Evolutionary conservation across 2,113 vertebrate species (phyloP).

Genomic region (Ahaetulla prasina): DNA sequence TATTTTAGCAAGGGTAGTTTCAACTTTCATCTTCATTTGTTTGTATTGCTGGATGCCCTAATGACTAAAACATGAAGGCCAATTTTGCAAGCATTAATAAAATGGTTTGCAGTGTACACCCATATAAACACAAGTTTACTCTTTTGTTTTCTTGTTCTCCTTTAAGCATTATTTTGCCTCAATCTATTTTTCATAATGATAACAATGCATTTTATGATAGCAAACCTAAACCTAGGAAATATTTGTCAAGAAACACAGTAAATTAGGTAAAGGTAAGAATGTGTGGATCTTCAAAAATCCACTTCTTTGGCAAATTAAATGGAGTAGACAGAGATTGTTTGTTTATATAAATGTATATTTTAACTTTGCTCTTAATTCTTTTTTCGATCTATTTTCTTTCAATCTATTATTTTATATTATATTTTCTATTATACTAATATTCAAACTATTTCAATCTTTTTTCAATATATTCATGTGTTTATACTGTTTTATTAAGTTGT

Average conservation of each 20-base stretch:
- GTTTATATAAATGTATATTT: background rate
- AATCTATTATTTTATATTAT: too few relatives aligned
- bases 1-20: background rate
- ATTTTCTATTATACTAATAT: too few relatives aligned
- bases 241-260: background rate
- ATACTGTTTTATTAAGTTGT: background rate
- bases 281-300: background rate
- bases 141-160: background rate
- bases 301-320: background rate
- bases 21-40: background rate
- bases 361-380: background rate
- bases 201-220: background rate
- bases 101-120: conserved; percentile 1
- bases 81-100: background rate
- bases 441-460: background rate
- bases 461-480: background rate
- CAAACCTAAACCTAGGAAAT: conserved; percentile 1
- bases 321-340: background rate
- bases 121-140: background rate
- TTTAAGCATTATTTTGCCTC: conserved; percentile 9
- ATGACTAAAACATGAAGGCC: background rate
- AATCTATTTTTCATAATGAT: background rate
- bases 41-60: background rate
- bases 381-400: background rate
- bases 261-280: conserved; percentile 30